Evolutionary conservation across 1,140 invertebrate species (phyloP).

Genomic region (Cylas formicarius): DNA sequence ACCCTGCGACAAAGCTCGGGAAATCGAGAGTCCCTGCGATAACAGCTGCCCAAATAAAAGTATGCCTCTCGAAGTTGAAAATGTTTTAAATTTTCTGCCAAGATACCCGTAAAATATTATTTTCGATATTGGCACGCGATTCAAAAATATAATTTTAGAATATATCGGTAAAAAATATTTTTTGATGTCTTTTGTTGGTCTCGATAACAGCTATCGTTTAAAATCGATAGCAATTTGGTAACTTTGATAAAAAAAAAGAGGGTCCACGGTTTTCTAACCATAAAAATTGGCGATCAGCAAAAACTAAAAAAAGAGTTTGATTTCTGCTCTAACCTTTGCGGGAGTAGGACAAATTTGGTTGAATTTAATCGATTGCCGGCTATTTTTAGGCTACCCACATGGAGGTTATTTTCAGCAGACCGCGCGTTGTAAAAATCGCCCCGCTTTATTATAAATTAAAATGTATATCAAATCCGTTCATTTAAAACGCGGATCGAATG

Average conservation of each 20-base stretch:
- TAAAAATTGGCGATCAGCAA: not conserved
- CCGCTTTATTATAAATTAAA: not conserved
- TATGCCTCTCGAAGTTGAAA: too few species aligned
- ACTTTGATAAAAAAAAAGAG: slow-evolving; percentile 2
- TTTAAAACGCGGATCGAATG: slow-evolving; percentile 3
- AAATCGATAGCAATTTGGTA: not conserved
- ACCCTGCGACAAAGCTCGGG: too few species aligned
- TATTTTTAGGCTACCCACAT: slow-evolving; percentile 25
- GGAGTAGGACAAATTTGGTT: slow-evolving; percentile 25
- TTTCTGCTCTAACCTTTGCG: not conserved
- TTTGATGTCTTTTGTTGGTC: not conserved
- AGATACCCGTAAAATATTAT: too few species aligned
- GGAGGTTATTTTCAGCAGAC: slow-evolving; percentile 21
- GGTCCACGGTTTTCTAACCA: too few species aligned
- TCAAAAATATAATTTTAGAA: too few species aligned
- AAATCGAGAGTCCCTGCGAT: too few species aligned
- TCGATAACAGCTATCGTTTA: slow-evolving; percentile 1
- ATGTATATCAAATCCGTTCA: not conserved
- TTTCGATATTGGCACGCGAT: too few species aligned
- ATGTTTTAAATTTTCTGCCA: too few species aligned
- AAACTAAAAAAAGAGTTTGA: slow-evolving; percentile 1
- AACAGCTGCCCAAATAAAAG: too few species aligned
- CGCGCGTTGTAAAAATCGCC: not conserved
- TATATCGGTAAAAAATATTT: too few species aligned
- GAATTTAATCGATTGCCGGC: slow-evolving; percentile 15